Evolutionary conservation across 2,888 invertebrate species (phyloP).

Genomic region (Aleiodes testaceus): DNA sequence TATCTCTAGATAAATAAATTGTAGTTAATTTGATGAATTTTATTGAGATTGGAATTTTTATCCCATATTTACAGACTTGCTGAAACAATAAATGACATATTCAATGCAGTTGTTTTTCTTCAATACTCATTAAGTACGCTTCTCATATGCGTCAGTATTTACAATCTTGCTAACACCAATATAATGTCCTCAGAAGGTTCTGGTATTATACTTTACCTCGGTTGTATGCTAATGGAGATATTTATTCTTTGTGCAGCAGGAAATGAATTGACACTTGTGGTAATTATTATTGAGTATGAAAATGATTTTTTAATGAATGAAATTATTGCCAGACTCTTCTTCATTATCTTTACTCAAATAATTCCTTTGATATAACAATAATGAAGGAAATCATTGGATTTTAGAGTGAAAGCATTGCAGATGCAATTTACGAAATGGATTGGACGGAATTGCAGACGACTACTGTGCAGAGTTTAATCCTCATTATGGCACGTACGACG

Average conservation of each 20-base stretch:
- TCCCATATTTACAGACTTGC: constrained; percentile 27
- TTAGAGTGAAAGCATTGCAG: constrained; percentile 16
- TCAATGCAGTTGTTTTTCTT: constrained; percentile 24
- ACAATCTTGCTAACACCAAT: constrained; percentile 34
- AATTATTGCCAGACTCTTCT: background rate
- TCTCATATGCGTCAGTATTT: constrained; percentile 43
- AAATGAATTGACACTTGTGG: constrained; percentile 41
- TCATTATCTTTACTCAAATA: background rate
- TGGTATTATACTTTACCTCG: constrained; percentile 36
- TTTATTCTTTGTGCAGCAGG: constrained; percentile 44
- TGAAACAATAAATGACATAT: constrained; percentile 33
- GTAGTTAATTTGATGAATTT: background rate
- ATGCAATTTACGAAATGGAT: constrained; percentile 39
- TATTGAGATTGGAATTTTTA: background rate
- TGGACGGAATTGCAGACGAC: constrained; percentile 37
- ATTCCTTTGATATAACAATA: background rate
- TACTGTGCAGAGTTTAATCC: constrained; percentile 34
- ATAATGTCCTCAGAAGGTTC: constrained; percentile 39
- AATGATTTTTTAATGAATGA: background rate
- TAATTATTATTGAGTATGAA: constrained; percentile 21
- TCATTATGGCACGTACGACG: constrained; percentile 36
- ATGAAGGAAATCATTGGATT: background rate
- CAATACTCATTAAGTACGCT: constrained; percentile 36
- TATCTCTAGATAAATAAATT: background rate
- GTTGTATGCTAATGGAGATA: constrained; percentile 42